Evolutionary conservation across 2,888 invertebrate species (phyloP).

Genomic region (Pterostichus niger): DNA sequence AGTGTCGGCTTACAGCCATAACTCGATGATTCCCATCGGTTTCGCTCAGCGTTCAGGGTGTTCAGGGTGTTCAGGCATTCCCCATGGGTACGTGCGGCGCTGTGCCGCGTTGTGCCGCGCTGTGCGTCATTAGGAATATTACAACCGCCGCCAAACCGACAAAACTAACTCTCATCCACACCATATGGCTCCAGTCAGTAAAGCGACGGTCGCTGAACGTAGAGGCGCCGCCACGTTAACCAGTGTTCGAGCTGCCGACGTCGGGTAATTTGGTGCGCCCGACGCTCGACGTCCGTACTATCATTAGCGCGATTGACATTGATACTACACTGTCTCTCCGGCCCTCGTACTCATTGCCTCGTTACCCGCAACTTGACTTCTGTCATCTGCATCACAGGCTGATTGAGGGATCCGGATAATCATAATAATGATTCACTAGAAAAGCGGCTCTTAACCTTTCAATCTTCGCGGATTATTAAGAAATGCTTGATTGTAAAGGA

Average conservation of each 20-base stretch:
- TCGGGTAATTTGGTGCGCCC: slow-evolving; percentile 76
- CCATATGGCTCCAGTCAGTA: slow-evolving; percentile 76
- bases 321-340: slow-evolving; percentile 68
- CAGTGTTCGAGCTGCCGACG: slow-evolving; percentile 65
- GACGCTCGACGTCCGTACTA: slow-evolving; percentile 72
- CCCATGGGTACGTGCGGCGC: slow-evolving; percentile 47
- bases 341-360: slow-evolving; percentile 11
- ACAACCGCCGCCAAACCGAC: slow-evolving; percentile 78
- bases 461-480: too few species aligned
- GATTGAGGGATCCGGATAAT: slow-evolving; percentile 1
- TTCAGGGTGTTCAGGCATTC: not conserved
- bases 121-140: slow-evolving; percentile 78
- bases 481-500: too few species aligned
- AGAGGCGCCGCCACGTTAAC: slow-evolving; percentile 63
- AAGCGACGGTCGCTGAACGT: slow-evolving; percentile 68
- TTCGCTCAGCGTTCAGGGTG: not conserved
- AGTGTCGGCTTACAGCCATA: slow-evolving; percentile 60
- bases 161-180: slow-evolving; percentile 77
- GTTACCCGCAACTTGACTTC: slow-evolving; percentile 50
- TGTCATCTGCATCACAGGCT: slow-evolving; percentile 31
- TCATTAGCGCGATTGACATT: slow-evolving; percentile 79
- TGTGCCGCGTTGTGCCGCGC: slow-evolving; percentile 69
- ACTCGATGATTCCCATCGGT: slow-evolving; percentile 51
- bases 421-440: too few species aligned
- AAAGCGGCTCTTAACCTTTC: too few species aligned